phyloP scores from a whole-genome alignment of 1,140 invertebrate species.

The Acromyrmex heyeri region DNA sequence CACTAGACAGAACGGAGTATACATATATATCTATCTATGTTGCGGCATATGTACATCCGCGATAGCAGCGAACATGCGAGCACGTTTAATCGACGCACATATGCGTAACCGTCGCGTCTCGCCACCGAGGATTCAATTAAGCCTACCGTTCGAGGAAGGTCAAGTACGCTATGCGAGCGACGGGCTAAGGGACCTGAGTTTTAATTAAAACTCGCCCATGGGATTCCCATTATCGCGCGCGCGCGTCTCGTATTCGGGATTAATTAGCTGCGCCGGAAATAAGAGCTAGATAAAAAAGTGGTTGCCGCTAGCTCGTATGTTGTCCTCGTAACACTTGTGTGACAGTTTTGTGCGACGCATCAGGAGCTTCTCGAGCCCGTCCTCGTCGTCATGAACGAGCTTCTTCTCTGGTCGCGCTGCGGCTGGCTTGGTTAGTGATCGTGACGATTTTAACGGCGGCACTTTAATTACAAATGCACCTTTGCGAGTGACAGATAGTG shows the following conservation, averaged over 20 bases:
- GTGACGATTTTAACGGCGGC: constrained; percentile 10
- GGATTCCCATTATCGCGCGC: constrained; percentile 57
- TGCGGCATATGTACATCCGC: constrained; percentile 27
- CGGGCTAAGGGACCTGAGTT: constrained; percentile 46
- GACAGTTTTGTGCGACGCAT: neutral
- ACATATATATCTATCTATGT: neutral
- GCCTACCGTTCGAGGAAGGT: constrained; percentile 68
- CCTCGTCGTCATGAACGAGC: constrained; percentile 42
- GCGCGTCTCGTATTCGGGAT: constrained; percentile 53
- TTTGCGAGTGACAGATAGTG: constrained; percentile 74
- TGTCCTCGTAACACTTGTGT: constrained; percentile 1
- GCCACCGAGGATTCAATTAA: constrained; percentile 66
- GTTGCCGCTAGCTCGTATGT: constrained; percentile 9
- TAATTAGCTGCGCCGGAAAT: constrained; percentile 59
- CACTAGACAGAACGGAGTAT: neutral
- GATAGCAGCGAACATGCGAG: constrained; percentile 59
- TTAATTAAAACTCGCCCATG: constrained; percentile 68
- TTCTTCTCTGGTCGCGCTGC: constrained; percentile 23
- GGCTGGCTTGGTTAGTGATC: constrained; percentile 5
- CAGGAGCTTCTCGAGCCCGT: constrained; percentile 16
- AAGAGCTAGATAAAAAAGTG: constrained; percentile 34
- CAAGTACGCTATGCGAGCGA: constrained; percentile 69
- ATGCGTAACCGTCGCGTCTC: constrained; percentile 64
- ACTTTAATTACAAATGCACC: neutral
- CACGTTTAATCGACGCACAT: constrained; percentile 48